Percentiles rank a stretch among this genome's conserved stretches.
Conservation (phyloP, 2,113 vertebrate species). For the Lycaon pictus region DNA sequence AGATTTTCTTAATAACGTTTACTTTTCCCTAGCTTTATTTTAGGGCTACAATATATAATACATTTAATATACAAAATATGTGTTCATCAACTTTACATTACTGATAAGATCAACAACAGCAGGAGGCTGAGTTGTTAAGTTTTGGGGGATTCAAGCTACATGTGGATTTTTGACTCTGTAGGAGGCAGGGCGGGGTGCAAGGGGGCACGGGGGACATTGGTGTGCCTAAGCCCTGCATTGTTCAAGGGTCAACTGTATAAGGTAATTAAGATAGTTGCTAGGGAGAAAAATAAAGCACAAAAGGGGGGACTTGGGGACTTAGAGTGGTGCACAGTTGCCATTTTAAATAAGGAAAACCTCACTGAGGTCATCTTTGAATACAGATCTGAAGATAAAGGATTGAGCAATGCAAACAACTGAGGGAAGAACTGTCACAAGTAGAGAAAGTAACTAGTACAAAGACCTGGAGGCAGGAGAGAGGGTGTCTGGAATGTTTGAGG, state of each 20-base stretch:
- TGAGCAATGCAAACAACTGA: not conserved
- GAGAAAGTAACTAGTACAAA: not conserved
- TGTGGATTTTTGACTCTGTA: no score
- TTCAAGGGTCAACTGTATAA: not conserved
- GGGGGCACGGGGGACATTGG: not conserved
- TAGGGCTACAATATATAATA: no score
- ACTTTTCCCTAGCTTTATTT: no score
- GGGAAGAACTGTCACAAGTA: not conserved
- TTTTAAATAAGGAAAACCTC: conserved; percentile 1
- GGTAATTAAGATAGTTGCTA: not conserved
- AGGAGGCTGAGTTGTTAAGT: no score
- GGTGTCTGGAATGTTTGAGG: not conserved
- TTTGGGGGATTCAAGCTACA: no score
- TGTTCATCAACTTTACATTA: no score
- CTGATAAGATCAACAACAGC: no score
- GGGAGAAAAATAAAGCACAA: not conserved
- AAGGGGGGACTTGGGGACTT: not conserved
- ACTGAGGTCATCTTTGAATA: not conserved
- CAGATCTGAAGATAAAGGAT: not conserved
- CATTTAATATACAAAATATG: no score
- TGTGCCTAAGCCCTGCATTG: not conserved
- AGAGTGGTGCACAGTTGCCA: not conserved
- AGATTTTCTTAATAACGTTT: no score
- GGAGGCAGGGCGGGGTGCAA: no score
- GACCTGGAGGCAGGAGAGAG: not conserved